phyloP scores from a whole-genome alignment of 2,888 invertebrate genomes.

The Elaeidobius kamerunicus region DNA sequence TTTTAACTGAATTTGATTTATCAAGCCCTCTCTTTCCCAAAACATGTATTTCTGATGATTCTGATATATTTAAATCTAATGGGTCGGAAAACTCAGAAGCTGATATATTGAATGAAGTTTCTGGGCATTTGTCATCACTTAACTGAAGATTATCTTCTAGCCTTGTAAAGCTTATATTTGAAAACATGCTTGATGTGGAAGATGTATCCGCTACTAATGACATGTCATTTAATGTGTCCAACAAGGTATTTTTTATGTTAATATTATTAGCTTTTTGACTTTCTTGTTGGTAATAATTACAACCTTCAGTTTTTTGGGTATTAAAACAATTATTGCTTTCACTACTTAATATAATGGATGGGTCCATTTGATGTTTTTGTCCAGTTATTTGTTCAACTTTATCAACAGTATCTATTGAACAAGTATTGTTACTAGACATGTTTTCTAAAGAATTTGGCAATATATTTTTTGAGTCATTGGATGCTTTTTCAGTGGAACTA shows the following conservation, averaged over 20 bases:
- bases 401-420: too few species aligned
- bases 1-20: slow-evolving; percentile 31
- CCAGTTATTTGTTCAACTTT: too few species aligned
- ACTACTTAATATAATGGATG: too few species aligned
- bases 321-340: too few species aligned
- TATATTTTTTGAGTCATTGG: too few species aligned
- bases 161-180: slow-evolving; percentile 27
- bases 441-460: too few species aligned
- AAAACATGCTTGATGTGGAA: slow-evolving; percentile 23
- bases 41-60: slow-evolving; percentile 21
- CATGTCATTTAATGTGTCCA: slow-evolving; percentile 1
- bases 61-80: slow-evolving; percentile 29
- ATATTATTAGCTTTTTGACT: background rate
- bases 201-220: too few species aligned
- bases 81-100: slow-evolving; percentile 10
- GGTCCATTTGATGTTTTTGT: too few species aligned
- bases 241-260: too few species aligned
- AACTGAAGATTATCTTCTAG: slow-evolving; percentile 26
- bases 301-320: too few species aligned
- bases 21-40: slow-evolving; percentile 7
- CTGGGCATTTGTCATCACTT: background rate
- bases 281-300: background rate
- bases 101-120: too few species aligned
- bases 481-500: background rate
- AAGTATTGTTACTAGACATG: too few species aligned